A percentile compares a stretch with the other conserved stretches of the same genome.
Evolutionary conservation across 2,113 vertebrate genomes (phyloP).

Genomic region (Arizona elegans): DNA sequence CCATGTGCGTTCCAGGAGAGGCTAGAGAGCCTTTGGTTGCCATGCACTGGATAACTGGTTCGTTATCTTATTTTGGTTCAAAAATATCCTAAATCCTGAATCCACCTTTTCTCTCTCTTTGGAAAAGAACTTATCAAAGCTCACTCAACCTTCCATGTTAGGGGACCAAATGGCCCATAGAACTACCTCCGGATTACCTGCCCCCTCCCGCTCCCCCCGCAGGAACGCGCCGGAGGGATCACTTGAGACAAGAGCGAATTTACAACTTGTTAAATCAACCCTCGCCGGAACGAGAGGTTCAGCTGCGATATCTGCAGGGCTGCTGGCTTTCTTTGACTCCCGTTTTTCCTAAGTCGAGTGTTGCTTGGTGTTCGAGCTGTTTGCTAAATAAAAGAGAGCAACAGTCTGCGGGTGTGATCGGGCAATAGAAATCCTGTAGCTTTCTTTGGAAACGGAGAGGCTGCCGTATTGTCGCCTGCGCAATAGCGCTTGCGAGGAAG

Average conservation of each 20-base stretch:
- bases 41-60: not conserved
- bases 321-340: not conserved
- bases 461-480: not conserved
- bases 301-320: not conserved
- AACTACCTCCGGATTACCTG: not conserved
- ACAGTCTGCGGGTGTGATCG: not conserved
- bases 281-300: not conserved
- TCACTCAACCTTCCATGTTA: not conserved
- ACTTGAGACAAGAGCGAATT: too few species aligned
- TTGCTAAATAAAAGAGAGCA: not conserved
- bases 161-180: not conserved
- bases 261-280: not conserved
- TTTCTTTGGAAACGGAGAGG: not conserved
- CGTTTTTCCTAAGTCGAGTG: not conserved
- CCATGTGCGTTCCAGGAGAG: not conserved
- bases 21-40: not conserved
- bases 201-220: rapidly evolving
- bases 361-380: not conserved
- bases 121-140: not conserved
- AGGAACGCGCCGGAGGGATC: too few species aligned
- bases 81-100: not conserved
- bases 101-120: not conserved
- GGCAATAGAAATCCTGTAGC: not conserved
- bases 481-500: not conserved
- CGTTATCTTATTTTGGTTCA: not conserved